phyloP scores from a whole-genome alignment of 2,113 vertebrate genomes.

The Ranitomeya imitator region DNA sequence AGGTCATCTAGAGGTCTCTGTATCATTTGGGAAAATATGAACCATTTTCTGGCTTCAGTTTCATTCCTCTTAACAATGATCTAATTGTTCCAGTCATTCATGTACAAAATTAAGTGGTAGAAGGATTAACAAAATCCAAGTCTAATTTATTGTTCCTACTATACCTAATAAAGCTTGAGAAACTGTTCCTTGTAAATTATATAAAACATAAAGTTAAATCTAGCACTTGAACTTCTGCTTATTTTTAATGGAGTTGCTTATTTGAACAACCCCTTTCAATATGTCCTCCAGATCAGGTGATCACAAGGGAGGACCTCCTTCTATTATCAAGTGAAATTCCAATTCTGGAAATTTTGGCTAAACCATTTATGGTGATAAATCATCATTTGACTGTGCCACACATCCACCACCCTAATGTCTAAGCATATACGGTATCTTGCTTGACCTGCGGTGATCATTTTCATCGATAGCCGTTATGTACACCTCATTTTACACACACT shows the following conservation, averaged over 20 bases:
- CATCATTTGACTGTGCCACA: too few species aligned
- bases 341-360: too few species aligned
- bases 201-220: neutral
- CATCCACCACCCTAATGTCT: too few species aligned
- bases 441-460: neutral
- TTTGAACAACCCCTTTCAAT: neutral
- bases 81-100: slow-evolving; percentile 79
- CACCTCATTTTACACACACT: neutral
- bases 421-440: too few species aligned
- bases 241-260: neutral
- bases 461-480: neutral
- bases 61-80: slow-evolving; percentile 71
- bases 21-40: slow-evolving; percentile 71
- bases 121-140: slow-evolving; percentile 64
- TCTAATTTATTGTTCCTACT: neutral
- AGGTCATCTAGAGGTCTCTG: slow-evolving; percentile 78
- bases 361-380: too few species aligned
- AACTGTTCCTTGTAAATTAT: neutral
- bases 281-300: neutral
- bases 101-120: slow-evolving; percentile 67
- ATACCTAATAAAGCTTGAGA: neutral
- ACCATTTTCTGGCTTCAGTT: slow-evolving; percentile 70
- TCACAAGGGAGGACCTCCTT: neutral
- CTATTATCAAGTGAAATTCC: neutral
- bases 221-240: neutral